These are phyloP conservation scores for Anseranas semipalmata DNA, from an alignment of 2,113 vertebrate genomes.

Conservation along the genomic window DNA sequence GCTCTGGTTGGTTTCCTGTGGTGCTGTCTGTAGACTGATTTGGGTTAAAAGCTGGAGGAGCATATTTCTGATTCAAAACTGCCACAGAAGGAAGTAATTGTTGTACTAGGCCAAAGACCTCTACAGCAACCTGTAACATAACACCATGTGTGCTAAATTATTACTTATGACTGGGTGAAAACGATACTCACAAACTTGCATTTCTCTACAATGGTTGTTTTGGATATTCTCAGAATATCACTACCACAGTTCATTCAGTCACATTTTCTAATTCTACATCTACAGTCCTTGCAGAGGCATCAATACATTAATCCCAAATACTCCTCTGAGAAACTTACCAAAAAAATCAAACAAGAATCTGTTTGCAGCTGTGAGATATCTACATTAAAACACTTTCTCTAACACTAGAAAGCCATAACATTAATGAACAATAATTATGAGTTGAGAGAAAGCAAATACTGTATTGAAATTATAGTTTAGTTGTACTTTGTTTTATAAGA, in stretches of 20 bases:
- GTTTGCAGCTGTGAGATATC: background rate
- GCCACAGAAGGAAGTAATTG: conserved; percentile 95
- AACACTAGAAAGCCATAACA: background rate
- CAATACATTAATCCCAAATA: background rate
- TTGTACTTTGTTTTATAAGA: background rate
- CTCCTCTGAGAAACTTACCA: background rate
- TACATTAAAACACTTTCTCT: background rate
- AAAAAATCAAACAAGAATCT: background rate
- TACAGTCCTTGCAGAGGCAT: background rate
- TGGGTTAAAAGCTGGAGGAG: conserved; percentile 97
- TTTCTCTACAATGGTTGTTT: background rate
- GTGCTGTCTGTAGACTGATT: conserved; percentile 99
- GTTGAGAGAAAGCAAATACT: background rate
- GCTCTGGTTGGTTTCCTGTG: conserved; percentile 94
- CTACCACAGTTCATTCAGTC: background rate
- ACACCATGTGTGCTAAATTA: background rate
- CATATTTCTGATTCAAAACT: conserved; percentile 96
- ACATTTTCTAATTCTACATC: background rate
- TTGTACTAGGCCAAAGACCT: conserved; percentile 96
- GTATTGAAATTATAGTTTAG: background rate
- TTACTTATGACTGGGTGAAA: background rate
- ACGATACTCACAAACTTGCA: background rate
- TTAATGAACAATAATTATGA: background rate
- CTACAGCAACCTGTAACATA: conserved; percentile 89
- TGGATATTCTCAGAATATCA: background rate